Evolutionary conservation across 2,797 vertebrate species (phyloP), one percentile per base, ranked within the genome.

Genomic region (Peromyscus aztecus): DNA sequence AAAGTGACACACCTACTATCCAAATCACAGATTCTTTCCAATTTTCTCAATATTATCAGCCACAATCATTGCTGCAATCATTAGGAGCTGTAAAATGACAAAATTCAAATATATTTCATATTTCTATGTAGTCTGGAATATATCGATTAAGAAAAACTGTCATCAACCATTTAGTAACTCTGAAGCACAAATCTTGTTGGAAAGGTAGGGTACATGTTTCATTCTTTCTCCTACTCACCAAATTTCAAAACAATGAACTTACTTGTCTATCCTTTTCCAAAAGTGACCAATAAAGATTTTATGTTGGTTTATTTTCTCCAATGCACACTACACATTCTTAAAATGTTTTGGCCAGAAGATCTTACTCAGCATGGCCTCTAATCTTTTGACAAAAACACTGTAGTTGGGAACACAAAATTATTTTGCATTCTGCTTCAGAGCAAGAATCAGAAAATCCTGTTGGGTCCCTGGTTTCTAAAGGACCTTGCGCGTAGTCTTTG

Each of bases 71-170:
- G 14, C 17, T 16, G 78, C 37, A 34, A 67, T 52, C 49, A 90
- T 8, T 67, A 92, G 40, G 31, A 59, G 27, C 14, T 94, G 17
- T 29, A 85, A 69, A 84, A 63, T n/a, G 6, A 34, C 76, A 46
- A 88, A 49, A 77, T 37, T 71, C 85, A 94, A 97, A 85, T 75
- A n/a, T 27, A 46, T 85, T 86, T 91, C 27, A 55, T 82, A 46
- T 94, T 65, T n/a, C 49, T 82, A 0, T 85, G 55, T 71, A 80
- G 81, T 23, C 21, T 9, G 13, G 37, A 55, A 34, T 69, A 52
- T 31, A 61, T 63, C 23, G 55, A 52, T n/a, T n/a, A 77, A 92
- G 31, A 57, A 93, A 88, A 85, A 40, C 4, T 83, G 4, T 84
- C 3, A 73, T 86, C 29, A 71, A 77, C 4, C 61, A 43, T 46